A percentile compares a stretch with the other conserved stretches of the same genome.
These are phyloP conservation scores for Crambe crambe DNA, from an alignment of 37 sponge, comb jelly and placozoan genomes.

Conservation along the genomic window DNA sequence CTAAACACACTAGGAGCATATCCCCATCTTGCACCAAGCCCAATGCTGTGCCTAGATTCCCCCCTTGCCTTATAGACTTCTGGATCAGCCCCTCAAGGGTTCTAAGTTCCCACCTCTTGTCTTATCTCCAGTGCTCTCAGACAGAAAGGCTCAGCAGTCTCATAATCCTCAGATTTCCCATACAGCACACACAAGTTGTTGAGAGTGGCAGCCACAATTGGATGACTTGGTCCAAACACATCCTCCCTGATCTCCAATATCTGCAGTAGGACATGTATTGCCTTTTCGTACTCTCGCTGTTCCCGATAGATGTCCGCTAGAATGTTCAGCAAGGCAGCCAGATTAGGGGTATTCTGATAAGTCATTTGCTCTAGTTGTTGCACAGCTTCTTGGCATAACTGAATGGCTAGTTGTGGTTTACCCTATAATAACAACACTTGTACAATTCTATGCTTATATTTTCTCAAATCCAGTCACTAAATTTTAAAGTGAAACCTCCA, in stretches of 20 bases:
- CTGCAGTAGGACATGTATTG: slow-evolving; percentile 72
- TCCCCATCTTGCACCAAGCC: too few relatives aligned
- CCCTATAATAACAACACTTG: slow-evolving; percentile 49
- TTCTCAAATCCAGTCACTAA: too few relatives aligned
- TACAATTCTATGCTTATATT: too few relatives aligned
- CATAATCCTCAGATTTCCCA: slow-evolving; percentile 69
- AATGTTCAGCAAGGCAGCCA: slow-evolving; percentile 94
- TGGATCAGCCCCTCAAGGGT: too few relatives aligned
- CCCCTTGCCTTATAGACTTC: too few relatives aligned
- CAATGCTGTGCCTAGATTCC: too few relatives aligned
- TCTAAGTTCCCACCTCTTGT: slow-evolving; percentile 45
- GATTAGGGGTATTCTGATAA: slow-evolving; percentile 83
- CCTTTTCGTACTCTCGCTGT: slow-evolving; percentile 90
- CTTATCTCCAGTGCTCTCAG: slow-evolving; percentile 60
- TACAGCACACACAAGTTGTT: slow-evolving; percentile 88
- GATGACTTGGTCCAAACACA: slow-evolving; percentile 70
- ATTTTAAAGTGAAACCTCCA: too few relatives aligned
- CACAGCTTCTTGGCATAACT: slow-evolving; percentile 88
- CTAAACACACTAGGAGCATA: too few relatives aligned
- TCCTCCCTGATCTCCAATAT: slow-evolving; percentile 91
- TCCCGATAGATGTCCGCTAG: slow-evolving; percentile 90
- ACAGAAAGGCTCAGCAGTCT: slow-evolving; percentile 59
- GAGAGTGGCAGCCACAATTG: slow-evolving; percentile 86
- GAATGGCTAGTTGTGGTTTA: slow-evolving; percentile 93
- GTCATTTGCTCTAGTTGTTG: slow-evolving; percentile 79